phyloP scores from a whole-genome alignment of 2,888 invertebrate genomes.

The Tetragonula carbonaria region DNA sequence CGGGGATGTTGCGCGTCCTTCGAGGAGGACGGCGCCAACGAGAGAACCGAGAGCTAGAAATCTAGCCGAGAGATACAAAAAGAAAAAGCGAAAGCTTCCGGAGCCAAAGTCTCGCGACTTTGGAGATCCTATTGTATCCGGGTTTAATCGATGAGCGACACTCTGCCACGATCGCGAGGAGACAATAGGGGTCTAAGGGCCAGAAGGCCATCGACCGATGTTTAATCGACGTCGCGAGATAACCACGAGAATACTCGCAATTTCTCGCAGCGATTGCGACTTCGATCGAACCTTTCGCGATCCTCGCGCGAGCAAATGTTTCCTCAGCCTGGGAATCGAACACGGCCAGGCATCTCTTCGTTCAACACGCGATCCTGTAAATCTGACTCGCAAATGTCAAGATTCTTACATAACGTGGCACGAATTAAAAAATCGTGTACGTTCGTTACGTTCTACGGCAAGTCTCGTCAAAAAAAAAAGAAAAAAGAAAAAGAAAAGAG shows the following conservation, averaged over 20 bases:
- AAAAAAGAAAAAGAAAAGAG: background rate
- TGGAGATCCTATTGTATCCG: conserved; percentile 40
- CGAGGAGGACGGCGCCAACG: background rate
- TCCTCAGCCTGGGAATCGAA: background rate
- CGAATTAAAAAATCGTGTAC: background rate
- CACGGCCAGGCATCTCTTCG: background rate
- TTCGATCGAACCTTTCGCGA: background rate
- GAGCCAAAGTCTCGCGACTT: conserved; percentile 28
- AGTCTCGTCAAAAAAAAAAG: background rate
- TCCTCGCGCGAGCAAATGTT: background rate
- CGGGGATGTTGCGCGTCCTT: background rate
- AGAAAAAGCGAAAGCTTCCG: conserved; percentile 10
- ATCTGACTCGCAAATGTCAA: conserved; percentile 23
- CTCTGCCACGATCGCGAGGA: conserved; percentile 35
- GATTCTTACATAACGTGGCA: conserved; percentile 1
- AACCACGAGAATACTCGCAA: conserved; percentile 13
- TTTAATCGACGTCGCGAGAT: conserved; percentile 50
- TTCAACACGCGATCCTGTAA: background rate
- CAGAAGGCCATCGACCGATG: conserved; percentile 47
- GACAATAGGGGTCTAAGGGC: conserved; percentile 33
- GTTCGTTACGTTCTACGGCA: background rate
- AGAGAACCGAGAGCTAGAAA: conserved; percentile 13
- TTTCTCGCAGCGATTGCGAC: conserved; percentile 14
- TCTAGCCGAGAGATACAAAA: background rate
- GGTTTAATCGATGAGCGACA: conserved; percentile 57